Base-by-base conservation (phyloP, 2,888 invertebrate species). In the Tuta absoluta region DNA sequence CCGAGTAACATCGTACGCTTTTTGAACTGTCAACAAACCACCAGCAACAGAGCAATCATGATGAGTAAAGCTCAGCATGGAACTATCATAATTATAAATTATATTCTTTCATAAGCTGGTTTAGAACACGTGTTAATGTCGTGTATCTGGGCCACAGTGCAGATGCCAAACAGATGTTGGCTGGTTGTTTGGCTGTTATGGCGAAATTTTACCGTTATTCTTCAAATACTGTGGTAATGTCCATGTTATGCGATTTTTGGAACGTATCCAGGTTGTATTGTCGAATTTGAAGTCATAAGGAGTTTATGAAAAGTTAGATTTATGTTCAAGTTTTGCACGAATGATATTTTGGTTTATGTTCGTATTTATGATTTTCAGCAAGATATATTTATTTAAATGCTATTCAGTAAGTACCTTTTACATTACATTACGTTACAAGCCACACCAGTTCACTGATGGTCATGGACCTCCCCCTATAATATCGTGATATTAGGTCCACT, bases 101-200 rank as follows among this genome's bases (percentile, higher is more conserved):
- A 53, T 24, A 62, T 53, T 21, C 65, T 66, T 63, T 63, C 38
- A 41, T 59, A 37, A 49, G 53, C 51, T 12, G 59, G 61, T 62
- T 59, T 56, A 56, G 12, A 66, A 68, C 67, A 70, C 67, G 63
- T 67, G 67, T 70, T 19, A 14, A 23, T 53, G 51, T 45, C 19
- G 14, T 41, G 41, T 66, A 53, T 66, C 58, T 51, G 62, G 49
- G 33, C 67, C 68, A 67, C 70, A 66, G 38, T 67, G 51, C 71
- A 72, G 68, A 66, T 72, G 72, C 69, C 68, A 70, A 70, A 64
- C 72, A 72, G 67, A 72, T 72, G 72, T 63, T 17, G 66, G 53
- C 62, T 23, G 63, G 63, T 58, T 17, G 45, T 45, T 57, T 67
- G 33, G 33, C 33, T 4, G 66, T 69, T 64, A 68, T 68, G 67